Evolutionary conservation across 2,113 vertebrate species (phyloP).

Genomic region (Emydura subglobosa): DNA sequence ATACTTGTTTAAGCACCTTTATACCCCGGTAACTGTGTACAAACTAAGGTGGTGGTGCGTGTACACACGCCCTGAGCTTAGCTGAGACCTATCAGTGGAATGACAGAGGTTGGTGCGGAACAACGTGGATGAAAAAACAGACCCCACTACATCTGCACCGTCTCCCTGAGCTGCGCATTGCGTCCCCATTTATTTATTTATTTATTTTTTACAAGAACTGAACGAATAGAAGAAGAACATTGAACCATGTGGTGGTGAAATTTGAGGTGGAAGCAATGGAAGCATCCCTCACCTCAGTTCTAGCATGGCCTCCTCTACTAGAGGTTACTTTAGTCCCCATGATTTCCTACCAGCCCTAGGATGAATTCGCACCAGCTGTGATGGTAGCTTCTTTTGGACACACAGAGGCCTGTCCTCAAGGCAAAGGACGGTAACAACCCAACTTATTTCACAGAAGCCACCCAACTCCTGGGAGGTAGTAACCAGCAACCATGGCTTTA

Average conservation of each 20-base stretch:
- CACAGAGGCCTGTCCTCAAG: neutral
- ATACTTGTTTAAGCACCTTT: neutral
- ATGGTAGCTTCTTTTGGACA: neutral
- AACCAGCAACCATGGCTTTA: neutral
- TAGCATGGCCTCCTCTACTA: neutral
- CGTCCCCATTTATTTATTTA: no score
- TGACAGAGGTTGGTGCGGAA: neutral
- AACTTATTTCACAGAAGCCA: neutral
- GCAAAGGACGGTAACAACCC: neutral
- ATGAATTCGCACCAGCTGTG: neutral
- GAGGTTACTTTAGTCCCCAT: no score
- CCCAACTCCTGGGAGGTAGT: no score
- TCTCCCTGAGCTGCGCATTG: no score
- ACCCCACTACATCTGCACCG: neutral
- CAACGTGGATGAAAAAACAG: neutral
- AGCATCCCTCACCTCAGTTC: neutral
- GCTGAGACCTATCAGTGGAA: neutral
- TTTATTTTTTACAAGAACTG: no score
- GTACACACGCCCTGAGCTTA: neutral
- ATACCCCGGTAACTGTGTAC: neutral
- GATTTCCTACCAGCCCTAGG: neutral
- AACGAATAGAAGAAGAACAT: no score
- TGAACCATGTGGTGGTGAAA: no score
- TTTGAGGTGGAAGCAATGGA: neutral
- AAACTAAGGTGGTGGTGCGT: neutral